Base-by-base conservation (phyloP, 2,888 invertebrate species). In the Limnephilus lunatus region DNA sequence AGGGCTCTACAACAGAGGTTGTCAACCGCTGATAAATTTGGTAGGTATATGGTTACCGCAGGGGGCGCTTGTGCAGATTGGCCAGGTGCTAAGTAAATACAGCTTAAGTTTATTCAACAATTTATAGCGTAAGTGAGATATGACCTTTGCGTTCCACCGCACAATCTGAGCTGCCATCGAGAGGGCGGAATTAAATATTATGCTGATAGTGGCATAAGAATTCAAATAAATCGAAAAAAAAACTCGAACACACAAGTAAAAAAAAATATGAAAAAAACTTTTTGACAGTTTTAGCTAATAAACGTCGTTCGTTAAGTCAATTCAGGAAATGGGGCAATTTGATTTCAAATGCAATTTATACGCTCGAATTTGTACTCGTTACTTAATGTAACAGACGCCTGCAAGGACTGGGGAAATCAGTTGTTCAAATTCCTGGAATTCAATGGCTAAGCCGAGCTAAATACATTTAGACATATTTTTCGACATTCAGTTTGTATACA, bases 61-160 rank as follows among this genome's bases (percentile, higher is more conserved):
- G 25, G 53, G 53, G 53, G 53, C 53, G 19, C 53, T 68, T 68
- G 53, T 68, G 53, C 53, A 68, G 31, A 32, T 31, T 83, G 83
- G 83, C 83, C 31, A 83, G 83, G 83, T 83, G 83, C 83, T 31
- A 32, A 83, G 83, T 68, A 68, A 68, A 68, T 12, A 35, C 83
- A 19, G 35, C 83, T 31, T 31, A 35, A 25, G 31, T 83, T 83
- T 83, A 83, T 83, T 32, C 31, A 19, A 83, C 31, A 83, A 83
- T 83, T 83, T 31, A 83, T 83, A 1, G 30, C 82, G 82, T 82
- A 31, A 83, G 32, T 83, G 31, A 14, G 83, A 83, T 83, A 83
- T 83, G 83, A 83, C 83, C 35, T 83, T 82, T 83, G 31, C 35
- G 35, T 83, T 31, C 35, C 32, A 83, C 32, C 32, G 31, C 83